Base-by-base conservation (phyloP, 2,888 invertebrate species). In the Lasius fuliginosus region DNA sequence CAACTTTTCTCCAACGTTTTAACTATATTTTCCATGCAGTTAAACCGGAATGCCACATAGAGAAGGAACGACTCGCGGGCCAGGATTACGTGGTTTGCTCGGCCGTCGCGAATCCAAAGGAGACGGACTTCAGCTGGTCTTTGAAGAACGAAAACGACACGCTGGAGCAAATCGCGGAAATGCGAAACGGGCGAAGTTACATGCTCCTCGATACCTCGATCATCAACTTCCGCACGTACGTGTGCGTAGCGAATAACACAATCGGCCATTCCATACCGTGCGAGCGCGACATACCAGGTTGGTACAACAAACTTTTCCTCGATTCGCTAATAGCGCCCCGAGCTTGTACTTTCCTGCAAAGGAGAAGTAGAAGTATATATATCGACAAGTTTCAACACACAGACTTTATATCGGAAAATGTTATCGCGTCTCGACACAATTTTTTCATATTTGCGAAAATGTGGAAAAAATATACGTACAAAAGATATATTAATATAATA, bases 71-170 rank as follows among this genome's bases (percentile, higher is more conserved):
- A 93, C 96, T 96, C 76, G 96, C 98, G 85, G 98, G 98, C 42
- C 96, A 97, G 87, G 97, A 97, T 94, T 97, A 97, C 79, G 95
- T 98, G 76, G 96, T 97, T 58, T 99, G 99, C 95, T 97, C 97
- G 33, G 98, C 98, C 0, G 95, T 96, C 83, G 98, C 98, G 27
- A 98, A 98, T 95, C 98, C 99, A 0, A 95, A 96, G 67, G 96
- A 97, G 89, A 97, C 97, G 90, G 96, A 97, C 83, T 99, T 98
- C 95, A 96, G 96, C 46, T 99, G 99, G 98, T 97, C 97, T 92
- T 96, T 98, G 86, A 98, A 98, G 95, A 97, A 97, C 91, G 97
- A 97, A 93, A 98, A 98, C 94, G 98, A 98, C 95, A 97, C 97
- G 15, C 95, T 97, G 11, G 96, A 96, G 1, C 96, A 96, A 89